These are phyloP conservation scores for Spodoptera littoralis DNA, from an alignment of 2,888 invertebrate species.

Conservation along the genomic window DNA sequence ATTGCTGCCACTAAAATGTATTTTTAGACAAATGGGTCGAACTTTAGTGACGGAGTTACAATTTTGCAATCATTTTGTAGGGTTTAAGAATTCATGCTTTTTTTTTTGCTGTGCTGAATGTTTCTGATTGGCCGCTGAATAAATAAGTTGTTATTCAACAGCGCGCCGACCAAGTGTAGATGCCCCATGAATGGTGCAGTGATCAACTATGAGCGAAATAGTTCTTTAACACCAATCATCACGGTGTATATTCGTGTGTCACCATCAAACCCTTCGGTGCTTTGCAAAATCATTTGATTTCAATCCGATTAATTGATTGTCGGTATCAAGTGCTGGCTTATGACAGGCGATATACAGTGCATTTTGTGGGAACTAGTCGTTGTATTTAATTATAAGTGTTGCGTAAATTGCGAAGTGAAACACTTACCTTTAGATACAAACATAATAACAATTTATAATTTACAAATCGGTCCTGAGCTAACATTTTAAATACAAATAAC, in stretches of 20 bases:
- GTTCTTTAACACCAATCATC: constrained; percentile 57
- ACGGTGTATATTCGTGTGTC: constrained; percentile 67
- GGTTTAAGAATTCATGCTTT: constrained; percentile 4
- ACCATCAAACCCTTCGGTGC: constrained; percentile 58
- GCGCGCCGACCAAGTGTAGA: constrained; percentile 34
- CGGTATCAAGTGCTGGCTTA: constrained; percentile 48
- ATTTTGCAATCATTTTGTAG: too few relatives aligned
- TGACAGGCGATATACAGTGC: constrained; percentile 48
- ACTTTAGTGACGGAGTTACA: background rate
- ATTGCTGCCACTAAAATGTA: constrained; percentile 5
- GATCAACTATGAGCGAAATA: constrained; percentile 58
- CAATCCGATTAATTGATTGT: constrained; percentile 25
- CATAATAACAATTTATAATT: background rate
- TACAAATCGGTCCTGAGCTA: too few relatives aligned
- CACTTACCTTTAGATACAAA: constrained; percentile 17
- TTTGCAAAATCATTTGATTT: constrained; percentile 38
- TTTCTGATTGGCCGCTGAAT: constrained; percentile 9
- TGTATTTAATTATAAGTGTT: constrained; percentile 7
- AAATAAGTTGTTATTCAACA: constrained; percentile 6
- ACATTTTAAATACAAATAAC: too few relatives aligned
- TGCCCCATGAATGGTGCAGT: constrained; percentile 55
- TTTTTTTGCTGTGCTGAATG: constrained; percentile 20
- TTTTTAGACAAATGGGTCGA: constrained; percentile 7
- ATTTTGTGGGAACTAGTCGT: constrained; percentile 42
- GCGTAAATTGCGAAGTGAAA: background rate